These are phyloP conservation scores for Atherinosoma microstoma DNA, from an alignment of 2,797 vertebrate species.

Conservation along the genomic window DNA sequence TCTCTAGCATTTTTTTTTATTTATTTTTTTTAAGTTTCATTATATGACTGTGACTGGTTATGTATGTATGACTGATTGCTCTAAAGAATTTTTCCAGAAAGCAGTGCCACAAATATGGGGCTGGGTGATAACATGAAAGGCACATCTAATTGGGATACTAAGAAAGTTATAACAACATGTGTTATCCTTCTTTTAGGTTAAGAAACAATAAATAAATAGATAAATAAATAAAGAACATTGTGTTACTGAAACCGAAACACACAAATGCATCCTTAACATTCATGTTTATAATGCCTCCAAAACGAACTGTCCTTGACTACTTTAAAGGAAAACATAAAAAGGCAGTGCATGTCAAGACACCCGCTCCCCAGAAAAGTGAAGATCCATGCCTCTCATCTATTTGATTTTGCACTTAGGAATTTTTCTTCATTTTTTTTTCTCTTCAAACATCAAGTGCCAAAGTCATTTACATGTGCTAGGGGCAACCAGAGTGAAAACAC, in stretches of 20 bases:
- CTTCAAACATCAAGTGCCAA: constrained; percentile 87
- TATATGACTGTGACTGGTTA: constrained; percentile 35
- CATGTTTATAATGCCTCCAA: constrained; percentile 64
- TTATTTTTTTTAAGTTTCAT: constrained; percentile 8
- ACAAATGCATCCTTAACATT: constrained; percentile 60
- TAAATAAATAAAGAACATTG: constrained; percentile 19
- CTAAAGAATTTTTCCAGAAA: constrained; percentile 36
- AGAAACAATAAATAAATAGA: background rate
- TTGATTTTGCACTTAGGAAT: constrained; percentile 88
- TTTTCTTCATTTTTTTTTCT: constrained; percentile 83
- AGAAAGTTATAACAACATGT: constrained; percentile 28
- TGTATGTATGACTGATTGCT: constrained; percentile 51
- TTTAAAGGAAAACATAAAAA: constrained; percentile 84
- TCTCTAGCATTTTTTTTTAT: constrained; percentile 29
- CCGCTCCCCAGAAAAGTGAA: constrained; percentile 83
- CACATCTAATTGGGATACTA: constrained; percentile 23
- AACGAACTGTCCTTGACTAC: constrained; percentile 83
- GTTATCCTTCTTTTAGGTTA: constrained; percentile 18
- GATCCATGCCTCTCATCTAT: constrained; percentile 84
- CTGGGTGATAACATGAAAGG: constrained; percentile 56
- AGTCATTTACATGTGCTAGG: constrained; percentile 88
- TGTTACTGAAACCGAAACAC: constrained; percentile 46
- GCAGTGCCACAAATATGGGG: constrained; percentile 54
- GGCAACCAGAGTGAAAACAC: constrained; percentile 86
- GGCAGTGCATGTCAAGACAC: constrained; percentile 81